Evolutionary conservation across 2,113 vertebrate genomes (phyloP).

Genomic region (Tylochromis polylepis): DNA sequence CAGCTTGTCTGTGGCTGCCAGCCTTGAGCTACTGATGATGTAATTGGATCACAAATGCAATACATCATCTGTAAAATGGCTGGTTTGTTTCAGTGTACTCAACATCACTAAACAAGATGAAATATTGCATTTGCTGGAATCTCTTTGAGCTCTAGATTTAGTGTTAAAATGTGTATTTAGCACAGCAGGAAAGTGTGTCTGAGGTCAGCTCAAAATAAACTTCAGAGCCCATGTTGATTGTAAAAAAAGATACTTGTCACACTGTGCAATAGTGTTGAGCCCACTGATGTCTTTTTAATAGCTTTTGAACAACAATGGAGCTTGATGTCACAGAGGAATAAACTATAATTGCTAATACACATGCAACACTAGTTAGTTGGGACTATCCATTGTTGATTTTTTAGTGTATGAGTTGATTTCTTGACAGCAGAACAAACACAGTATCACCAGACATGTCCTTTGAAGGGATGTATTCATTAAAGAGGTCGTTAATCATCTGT

Average conservation of each 20-base stretch:
- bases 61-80: neutral
- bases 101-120: neutral
- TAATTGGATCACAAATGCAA: neutral
- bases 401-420: neutral
- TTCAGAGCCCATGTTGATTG: neutral
- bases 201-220: neutral
- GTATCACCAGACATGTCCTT: neutral
- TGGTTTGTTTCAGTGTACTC: neutral
- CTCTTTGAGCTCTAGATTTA: neutral
- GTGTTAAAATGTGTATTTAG: neutral
- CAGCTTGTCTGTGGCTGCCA: neutral
- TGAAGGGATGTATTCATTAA: neutral
- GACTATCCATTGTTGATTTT: neutral
- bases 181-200: neutral
- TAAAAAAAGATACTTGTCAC: neutral
- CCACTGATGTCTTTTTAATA: slow-evolving; percentile 28
- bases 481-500: neutral
- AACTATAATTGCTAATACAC: neutral
- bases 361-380: neutral
- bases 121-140: neutral
- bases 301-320: slow-evolving; percentile 12
- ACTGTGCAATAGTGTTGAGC: neutral
- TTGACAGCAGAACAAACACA: neutral
- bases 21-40: neutral
- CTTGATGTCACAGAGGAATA: neutral